A percentile compares a stretch with the other conserved stretches of the same genome.
Conservation (phyloP, 2,797 vertebrate species). For the Sandelia bainsii region DNA sequence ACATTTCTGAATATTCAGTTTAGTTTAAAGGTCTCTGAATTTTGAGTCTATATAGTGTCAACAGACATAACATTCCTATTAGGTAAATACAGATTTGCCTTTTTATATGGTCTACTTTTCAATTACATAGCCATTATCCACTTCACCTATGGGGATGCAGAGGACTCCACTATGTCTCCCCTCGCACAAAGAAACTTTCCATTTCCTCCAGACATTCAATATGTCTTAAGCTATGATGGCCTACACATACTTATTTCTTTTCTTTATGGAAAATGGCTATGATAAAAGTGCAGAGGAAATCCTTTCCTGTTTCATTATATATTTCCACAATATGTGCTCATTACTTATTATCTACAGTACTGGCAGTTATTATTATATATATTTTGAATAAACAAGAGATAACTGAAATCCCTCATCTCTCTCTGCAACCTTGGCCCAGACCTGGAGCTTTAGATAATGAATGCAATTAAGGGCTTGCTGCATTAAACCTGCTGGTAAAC, state of each 20-base stretch:
- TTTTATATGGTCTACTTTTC: slow-evolving; percentile 60
- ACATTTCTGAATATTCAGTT: slow-evolving; percentile 30
- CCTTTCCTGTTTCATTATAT: slow-evolving; percentile 75
- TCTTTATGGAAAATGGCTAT: slow-evolving; percentile 71
- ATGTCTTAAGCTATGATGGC: slow-evolving; percentile 69
- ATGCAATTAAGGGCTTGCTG: slow-evolving; percentile 83
- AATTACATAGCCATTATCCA: slow-evolving; percentile 70
- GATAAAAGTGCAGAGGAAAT: slow-evolving; percentile 81
- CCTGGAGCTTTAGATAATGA: slow-evolving; percentile 86
- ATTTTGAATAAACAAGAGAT: slow-evolving; percentile 85
- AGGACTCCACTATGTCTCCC: slow-evolving; percentile 70
- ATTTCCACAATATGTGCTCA: slow-evolving; percentile 80
- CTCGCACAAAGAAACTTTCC: slow-evolving; percentile 69
- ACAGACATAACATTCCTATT: slow-evolving; percentile 28
- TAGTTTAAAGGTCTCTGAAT: slow-evolving; percentile 13
- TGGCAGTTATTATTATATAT: slow-evolving; percentile 82
- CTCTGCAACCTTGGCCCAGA: slow-evolving; percentile 77
- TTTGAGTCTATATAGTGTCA: slow-evolving; percentile 17
- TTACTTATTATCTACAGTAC: slow-evolving; percentile 81
- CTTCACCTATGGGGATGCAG: slow-evolving; percentile 59
- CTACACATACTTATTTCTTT: slow-evolving; percentile 72
- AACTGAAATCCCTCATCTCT: slow-evolving; percentile 84
- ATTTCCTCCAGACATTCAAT: slow-evolving; percentile 72
- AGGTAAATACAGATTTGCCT: slow-evolving; percentile 36
- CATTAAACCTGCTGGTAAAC: slow-evolving; percentile 82